Evolutionary conservation across 2,888 invertebrate genomes (phyloP).

Genomic region (Heliconius charithonia): DNA sequence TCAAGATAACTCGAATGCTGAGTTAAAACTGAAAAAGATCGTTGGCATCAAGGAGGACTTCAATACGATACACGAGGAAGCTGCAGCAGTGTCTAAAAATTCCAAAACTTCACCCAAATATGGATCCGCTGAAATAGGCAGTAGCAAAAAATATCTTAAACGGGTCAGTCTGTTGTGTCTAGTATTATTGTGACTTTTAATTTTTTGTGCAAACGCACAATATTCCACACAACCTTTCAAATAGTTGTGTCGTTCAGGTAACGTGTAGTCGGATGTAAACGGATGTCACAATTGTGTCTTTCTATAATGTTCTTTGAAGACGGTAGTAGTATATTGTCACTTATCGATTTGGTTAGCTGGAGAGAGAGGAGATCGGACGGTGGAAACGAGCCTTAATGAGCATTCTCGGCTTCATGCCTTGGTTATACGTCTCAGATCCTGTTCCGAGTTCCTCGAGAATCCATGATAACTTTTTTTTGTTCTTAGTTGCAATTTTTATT

Average conservation of each 20-base stretch:
- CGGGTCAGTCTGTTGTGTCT: constrained; percentile 61
- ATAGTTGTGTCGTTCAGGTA: background rate
- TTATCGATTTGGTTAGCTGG: no score
- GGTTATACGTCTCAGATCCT: no score
- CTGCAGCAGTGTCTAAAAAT: constrained; percentile 43
- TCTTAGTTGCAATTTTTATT: background rate
- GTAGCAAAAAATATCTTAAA: constrained; percentile 67
- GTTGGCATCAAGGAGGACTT: constrained; percentile 65
- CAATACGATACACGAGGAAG: constrained; percentile 58
- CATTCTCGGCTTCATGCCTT: background rate
- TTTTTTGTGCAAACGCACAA: background rate
- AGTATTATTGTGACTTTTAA: background rate
- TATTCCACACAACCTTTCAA: background rate
- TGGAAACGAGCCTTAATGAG: background rate
- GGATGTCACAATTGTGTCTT: background rate
- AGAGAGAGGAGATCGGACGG: no score
- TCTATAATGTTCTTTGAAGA: background rate
- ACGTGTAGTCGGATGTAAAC: background rate
- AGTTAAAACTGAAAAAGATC: constrained; percentile 55
- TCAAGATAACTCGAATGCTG: constrained; percentile 47
- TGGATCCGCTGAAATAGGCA: constrained; percentile 25
- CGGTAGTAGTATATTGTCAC: background rate
- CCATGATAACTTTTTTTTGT: no score
- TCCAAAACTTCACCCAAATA: constrained; percentile 48
- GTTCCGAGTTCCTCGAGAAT: no score